Conservation (phyloP, 2,888 invertebrate species). For the Epirrita christyi region DNA sequence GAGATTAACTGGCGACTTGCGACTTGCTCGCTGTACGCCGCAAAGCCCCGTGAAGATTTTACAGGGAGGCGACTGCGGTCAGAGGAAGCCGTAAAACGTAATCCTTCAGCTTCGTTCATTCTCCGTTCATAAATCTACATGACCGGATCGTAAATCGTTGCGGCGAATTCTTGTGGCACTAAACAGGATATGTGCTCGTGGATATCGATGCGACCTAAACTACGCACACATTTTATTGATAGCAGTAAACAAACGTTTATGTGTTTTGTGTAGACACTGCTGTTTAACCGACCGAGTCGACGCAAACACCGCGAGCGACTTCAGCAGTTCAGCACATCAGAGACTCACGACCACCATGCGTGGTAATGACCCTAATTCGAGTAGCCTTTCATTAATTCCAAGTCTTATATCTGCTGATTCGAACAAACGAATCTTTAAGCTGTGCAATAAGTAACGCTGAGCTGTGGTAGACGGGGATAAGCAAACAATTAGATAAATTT, state of each 20-base stretch:
- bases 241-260: slow-evolving; percentile 1
- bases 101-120: slow-evolving; percentile 30
- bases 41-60: slow-evolving; percentile 23
- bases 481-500: slow-evolving; percentile 27
- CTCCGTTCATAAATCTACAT: slow-evolving; percentile 34
- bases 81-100: slow-evolving; percentile 29
- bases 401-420: slow-evolving; percentile 1
- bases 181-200: slow-evolving; percentile 18
- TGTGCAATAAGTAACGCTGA: slow-evolving; percentile 24
- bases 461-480: slow-evolving; percentile 18
- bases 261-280: background rate
- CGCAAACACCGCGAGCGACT: background rate
- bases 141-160: slow-evolving; percentile 26
- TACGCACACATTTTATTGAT: slow-evolving; percentile 5
- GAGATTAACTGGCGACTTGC: slow-evolving; percentile 20
- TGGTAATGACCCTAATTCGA: slow-evolving; percentile 2
- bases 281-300: background rate
- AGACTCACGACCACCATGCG: background rate
- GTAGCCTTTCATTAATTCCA: background rate
- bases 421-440: slow-evolving; percentile 19
- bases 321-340: background rate
- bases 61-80: slow-evolving; percentile 13
- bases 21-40: slow-evolving; percentile 21
- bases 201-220: slow-evolving; percentile 3
- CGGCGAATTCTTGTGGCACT: slow-evolving; percentile 18